Evolutionary conservation across 2,113 vertebrate species (phyloP), one percentile per base, ranked within the genome.

Genomic region (Apeltes quadracus): DNA sequence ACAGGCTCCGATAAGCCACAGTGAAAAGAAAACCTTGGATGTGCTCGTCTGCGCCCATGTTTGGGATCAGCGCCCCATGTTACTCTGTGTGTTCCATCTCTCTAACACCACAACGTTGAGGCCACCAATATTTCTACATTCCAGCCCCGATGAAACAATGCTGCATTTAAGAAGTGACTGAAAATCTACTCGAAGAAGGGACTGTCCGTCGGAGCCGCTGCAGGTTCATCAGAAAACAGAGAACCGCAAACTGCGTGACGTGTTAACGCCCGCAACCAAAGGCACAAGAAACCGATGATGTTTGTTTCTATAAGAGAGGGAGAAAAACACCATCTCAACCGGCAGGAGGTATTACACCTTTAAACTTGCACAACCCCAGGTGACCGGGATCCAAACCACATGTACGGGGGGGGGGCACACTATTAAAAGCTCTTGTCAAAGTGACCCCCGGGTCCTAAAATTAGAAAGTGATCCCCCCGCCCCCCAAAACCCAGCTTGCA

Each of bases 381-480:
- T 79, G 75, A 29, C 29, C 29, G 3, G 7, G 32, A 34, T 34
- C 32, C 32, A 34, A 34, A 69, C 32, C 70, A 32, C 58, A 61
- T 62, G 46, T 18, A 57, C 14, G 41, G 15, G 3, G 14, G 43
- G 41, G 41, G 43, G 64, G 54, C 54, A 61, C 61, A 72, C 87
- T 91, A 91, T 91, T 80, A 80, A 87, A 86, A 92, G 88, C 76
- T 39, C 74, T 55, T 57, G 75, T 75, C 68, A 82, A 84, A 78
- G 77, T 80, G 75, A 89, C 72, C 75, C 84, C 46, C 4, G 18
- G 32, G 39, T 54, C 54, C 75, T 89, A 88, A 81, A 82, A 88
- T 90, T 91, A 92, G 79, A 65, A 13, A 16, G 58, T 6, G 12
- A 59, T 25, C 58, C 34, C 55, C 51, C 20, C 38, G 8, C 27